A percentile compares a stretch with the other conserved stretches of the same genome.
Conservation (phyloP, 2,888 invertebrate genomes). For the Sinelater perroti region DNA sequence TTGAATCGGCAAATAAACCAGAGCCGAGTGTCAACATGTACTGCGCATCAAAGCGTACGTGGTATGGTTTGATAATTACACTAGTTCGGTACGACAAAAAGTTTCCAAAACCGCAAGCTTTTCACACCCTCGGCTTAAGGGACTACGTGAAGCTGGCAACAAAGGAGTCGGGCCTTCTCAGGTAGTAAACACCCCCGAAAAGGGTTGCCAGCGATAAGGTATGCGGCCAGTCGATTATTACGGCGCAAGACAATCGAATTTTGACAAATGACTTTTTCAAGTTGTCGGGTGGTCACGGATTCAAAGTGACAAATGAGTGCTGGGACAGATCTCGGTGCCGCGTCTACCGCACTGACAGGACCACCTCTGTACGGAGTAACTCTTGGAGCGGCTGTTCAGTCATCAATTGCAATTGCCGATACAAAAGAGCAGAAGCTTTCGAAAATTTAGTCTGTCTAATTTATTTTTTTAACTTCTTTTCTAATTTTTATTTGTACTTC, state of each 20-base stretch:
- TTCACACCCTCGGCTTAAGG: constrained; percentile 9
- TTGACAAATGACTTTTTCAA: constrained; percentile 61
- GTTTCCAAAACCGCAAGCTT: too few relatives aligned
- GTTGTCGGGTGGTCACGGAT: constrained; percentile 58
- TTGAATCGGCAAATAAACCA: too few relatives aligned
- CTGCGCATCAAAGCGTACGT: too few relatives aligned
- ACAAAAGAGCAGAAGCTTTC: too few relatives aligned
- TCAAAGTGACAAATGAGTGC: constrained; percentile 61
- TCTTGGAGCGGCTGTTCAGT: constrained; percentile 12
- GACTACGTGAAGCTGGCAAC: constrained; percentile 18
- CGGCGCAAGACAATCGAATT: constrained; percentile 56
- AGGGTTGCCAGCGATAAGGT: constrained; percentile 48
- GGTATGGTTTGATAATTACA: too few relatives aligned
- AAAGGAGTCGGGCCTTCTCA: constrained; percentile 21
- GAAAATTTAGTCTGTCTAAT: too few relatives aligned
- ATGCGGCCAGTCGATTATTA: constrained; percentile 53
- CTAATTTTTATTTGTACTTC: too few relatives aligned
- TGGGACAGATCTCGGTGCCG: constrained; percentile 58
- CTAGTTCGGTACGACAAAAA: too few relatives aligned
- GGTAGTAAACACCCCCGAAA: constrained; percentile 37
- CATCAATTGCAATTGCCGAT: constrained; percentile 22
- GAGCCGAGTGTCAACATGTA: too few relatives aligned
- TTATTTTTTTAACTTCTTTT: too few relatives aligned
- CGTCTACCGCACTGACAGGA: constrained; percentile 53
- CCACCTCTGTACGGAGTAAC: constrained; percentile 52